These are phyloP conservation scores for Hesperia comma DNA, from an alignment of 2,888 invertebrate genomes.

Conservation along the genomic window DNA sequence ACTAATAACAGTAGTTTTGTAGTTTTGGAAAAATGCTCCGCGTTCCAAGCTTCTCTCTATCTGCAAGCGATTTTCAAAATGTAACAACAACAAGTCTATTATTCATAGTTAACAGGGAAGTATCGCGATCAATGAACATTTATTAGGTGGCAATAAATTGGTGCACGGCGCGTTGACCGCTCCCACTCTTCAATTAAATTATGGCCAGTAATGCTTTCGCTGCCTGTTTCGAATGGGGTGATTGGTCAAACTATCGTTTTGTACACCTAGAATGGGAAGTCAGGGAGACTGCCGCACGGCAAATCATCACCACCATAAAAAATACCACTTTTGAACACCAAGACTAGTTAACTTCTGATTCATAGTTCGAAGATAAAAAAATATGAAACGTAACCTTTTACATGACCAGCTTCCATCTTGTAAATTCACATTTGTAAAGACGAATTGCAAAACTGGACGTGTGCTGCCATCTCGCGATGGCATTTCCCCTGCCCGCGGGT, in stretches of 20 bases:
- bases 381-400: too few relatives aligned
- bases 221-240: background rate
- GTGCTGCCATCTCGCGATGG: conserved; percentile 10
- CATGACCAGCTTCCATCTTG: too few relatives aligned
- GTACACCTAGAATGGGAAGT: conserved; percentile 6
- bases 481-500: conserved; percentile 12
- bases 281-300: background rate
- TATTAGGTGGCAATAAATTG: background rate
- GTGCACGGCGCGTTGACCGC: too few relatives aligned
- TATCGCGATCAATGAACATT: background rate
- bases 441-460: conserved; percentile 16
- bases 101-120: conserved; percentile 3
- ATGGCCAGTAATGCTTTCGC: background rate
- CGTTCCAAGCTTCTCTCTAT: conserved; percentile 15
- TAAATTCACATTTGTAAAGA: conserved; percentile 7
- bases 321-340: too few relatives aligned
- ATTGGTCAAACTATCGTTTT: conserved; percentile 3
- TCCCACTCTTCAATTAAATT: conserved; percentile 1
- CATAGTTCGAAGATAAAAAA: too few relatives aligned
- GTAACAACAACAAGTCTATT: conserved; percentile 11
- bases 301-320: too few relatives aligned
- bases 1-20: too few relatives aligned
- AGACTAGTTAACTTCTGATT: too few relatives aligned
- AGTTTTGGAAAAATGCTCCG: conserved; percentile 8
- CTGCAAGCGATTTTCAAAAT: conserved; percentile 8